phyloP scores from a whole-genome alignment of 2,797 vertebrate genomes.

The Sebastes taczanowskii region DNA sequence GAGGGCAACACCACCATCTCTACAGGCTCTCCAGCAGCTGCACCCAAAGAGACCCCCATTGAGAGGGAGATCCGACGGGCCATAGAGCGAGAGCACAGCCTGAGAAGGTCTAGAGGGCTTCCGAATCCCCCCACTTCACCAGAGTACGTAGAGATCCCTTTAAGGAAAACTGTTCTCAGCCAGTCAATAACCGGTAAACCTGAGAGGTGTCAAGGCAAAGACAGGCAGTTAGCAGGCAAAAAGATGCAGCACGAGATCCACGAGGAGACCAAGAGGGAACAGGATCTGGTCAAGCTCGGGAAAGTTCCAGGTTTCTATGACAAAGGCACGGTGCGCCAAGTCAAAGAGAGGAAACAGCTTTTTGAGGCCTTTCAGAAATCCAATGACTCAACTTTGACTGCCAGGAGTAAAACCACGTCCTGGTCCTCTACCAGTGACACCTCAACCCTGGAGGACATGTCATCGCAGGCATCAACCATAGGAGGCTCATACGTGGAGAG shows the following conservation, averaged over 20 bases:
- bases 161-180: conserved; percentile 76
- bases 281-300: conserved; percentile 83
- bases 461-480: conserved; percentile 29
- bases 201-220: conserved; percentile 76
- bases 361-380: conserved; percentile 84
- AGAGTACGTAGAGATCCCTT: conserved; percentile 89
- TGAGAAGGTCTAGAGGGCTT: conserved; percentile 89
- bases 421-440: conserved; percentile 46
- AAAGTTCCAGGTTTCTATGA: conserved; percentile 82
- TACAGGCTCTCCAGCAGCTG: conserved; percentile 1
- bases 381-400: conserved; percentile 30
- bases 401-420: conserved; percentile 35
- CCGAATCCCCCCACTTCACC: conserved; percentile 54
- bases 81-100: conserved; percentile 88
- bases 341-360: conserved; percentile 84
- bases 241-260: conserved; percentile 90
- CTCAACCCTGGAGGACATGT: conserved; percentile 32
- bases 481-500: conserved; percentile 15
- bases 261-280: conserved; percentile 83
- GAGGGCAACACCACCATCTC: conserved; percentile 38
- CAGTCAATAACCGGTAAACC: conserved; percentile 37
- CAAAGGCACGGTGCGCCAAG: conserved; percentile 79
- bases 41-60: conserved; percentile 88
- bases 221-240: conserved; percentile 86
- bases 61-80: conserved; percentile 92